Conservation (phyloP, 2,888 invertebrate genomes). For the Mesorhabditis belari region DNA sequence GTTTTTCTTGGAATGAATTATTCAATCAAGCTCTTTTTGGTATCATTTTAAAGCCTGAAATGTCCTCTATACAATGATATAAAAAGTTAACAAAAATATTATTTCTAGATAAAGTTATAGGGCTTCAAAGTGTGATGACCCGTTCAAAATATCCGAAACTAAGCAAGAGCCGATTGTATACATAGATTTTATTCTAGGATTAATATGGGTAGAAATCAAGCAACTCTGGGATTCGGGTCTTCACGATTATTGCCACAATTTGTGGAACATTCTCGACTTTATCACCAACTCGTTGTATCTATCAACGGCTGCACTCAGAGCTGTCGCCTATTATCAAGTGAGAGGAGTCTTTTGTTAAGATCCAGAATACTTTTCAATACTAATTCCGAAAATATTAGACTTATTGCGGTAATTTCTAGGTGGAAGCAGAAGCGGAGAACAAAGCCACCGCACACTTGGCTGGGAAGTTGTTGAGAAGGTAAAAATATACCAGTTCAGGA, state of each 20-base stretch:
- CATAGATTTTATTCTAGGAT: conserved; percentile 59
- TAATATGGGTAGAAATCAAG: conserved; percentile 98
- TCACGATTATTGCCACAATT: conserved; percentile 90
- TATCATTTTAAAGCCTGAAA: too few relatives aligned
- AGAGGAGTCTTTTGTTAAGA: conserved; percentile 35
- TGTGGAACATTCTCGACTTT: conserved; percentile 99
- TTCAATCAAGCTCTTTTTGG: too few relatives aligned
- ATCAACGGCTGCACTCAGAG: conserved; percentile 84
- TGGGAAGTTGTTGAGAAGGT: conserved; percentile 3
- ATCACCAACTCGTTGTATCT: conserved; percentile 95
- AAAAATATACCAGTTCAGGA: background rate
- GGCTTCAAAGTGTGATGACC: too few relatives aligned
- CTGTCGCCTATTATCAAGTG: conserved; percentile 91
- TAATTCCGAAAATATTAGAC: background rate
- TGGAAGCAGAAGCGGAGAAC: conserved; percentile 11
- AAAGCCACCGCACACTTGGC: conserved; percentile 8
- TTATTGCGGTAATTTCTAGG: too few relatives aligned
- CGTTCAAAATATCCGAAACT: too few relatives aligned
- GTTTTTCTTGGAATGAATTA: too few relatives aligned
- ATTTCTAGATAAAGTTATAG: too few relatives aligned
- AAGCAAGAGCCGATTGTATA: too few relatives aligned
- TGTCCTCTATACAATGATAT: too few relatives aligned
- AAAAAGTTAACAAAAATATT: too few relatives aligned
- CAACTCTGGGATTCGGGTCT: conserved; percentile 96
- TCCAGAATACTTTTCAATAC: conserved; percentile 11